Conservation (phyloP, 2,888 invertebrate species). For the Molanna angustata region DNA sequence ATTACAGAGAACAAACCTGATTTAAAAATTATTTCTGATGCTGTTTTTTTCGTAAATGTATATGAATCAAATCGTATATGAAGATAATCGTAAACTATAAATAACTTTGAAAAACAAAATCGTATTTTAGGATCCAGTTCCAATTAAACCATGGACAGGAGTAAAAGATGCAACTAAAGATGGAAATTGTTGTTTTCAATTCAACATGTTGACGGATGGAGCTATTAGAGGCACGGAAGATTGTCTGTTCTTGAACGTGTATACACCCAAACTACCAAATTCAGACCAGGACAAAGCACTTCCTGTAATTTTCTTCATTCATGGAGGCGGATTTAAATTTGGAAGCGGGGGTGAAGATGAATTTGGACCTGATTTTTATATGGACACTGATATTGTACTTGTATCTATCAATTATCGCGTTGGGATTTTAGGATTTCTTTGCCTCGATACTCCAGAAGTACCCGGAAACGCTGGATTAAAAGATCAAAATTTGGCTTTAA, state of each 20-base stretch:
- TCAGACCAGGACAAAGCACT: too few species aligned
- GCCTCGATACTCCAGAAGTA: constrained; percentile 20
- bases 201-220: neutral
- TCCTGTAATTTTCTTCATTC: constrained; percentile 33
- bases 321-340: constrained; percentile 36
- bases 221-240: constrained; percentile 33
- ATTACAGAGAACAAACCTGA: too few species aligned
- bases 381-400: constrained; percentile 32
- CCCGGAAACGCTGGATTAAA: constrained; percentile 26
- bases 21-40: too few species aligned
- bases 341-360: constrained; percentile 33
- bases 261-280: constrained; percentile 27
- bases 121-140: constrained; percentile 34
- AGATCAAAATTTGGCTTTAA: constrained; percentile 27
- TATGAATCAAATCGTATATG: too few species aligned
- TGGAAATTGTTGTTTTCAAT: constrained; percentile 31
- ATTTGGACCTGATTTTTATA: constrained; percentile 35
- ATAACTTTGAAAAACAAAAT: too few species aligned
- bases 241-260: constrained; percentile 34
- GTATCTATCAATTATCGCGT: constrained; percentile 38
- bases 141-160: constrained; percentile 38
- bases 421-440: constrained; percentile 34
- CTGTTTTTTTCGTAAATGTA: too few species aligned
- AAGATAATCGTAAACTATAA: too few species aligned
- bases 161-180: constrained; percentile 45